phyloP scores from a whole-genome alignment of 2,888 invertebrate species.

The Heliconius hortense region DNA sequence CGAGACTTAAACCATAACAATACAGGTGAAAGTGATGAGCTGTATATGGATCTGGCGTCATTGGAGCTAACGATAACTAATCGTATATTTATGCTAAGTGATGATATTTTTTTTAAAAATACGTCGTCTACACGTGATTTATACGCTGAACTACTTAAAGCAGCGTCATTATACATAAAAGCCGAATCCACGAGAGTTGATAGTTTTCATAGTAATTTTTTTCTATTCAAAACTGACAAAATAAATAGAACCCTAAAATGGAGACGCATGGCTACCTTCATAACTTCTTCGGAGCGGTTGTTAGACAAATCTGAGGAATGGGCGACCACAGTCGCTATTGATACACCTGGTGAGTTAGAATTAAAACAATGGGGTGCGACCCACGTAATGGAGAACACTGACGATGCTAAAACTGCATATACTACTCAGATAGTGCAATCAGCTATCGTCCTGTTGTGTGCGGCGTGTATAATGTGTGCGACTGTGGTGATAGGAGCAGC shows the following conservation, averaged over 20 bases:
- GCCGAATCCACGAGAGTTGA: constrained; percentile 40
- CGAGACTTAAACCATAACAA: background rate
- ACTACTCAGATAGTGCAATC: constrained; percentile 31
- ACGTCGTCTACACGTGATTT: constrained; percentile 25
- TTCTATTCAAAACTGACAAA: constrained; percentile 49
- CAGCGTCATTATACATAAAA: constrained; percentile 39
- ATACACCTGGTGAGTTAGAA: constrained; percentile 46
- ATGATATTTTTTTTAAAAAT: constrained; percentile 27
- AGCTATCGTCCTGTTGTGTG: constrained; percentile 39
- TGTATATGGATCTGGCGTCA: background rate
- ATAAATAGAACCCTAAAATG: constrained; percentile 41
- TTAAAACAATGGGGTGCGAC: constrained; percentile 38
- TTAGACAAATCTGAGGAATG: constrained; percentile 49
- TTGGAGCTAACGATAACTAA: constrained; percentile 21
- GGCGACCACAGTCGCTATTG: constrained; percentile 46
- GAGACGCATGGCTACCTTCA: constrained; percentile 50
- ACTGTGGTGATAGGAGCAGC: constrained; percentile 41
- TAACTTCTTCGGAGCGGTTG: constrained; percentile 46
- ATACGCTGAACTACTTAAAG: constrained; percentile 44
- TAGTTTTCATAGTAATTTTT: constrained; percentile 44
- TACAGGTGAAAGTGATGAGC: background rate
- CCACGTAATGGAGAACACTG: constrained; percentile 38
- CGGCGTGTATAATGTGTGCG: constrained; percentile 40
- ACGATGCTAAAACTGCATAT: constrained; percentile 35
- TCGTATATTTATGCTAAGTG: constrained; percentile 43